Evolutionary conservation across 2,797 vertebrate species (phyloP).

Genomic region (Sardinella longiceps): DNA sequence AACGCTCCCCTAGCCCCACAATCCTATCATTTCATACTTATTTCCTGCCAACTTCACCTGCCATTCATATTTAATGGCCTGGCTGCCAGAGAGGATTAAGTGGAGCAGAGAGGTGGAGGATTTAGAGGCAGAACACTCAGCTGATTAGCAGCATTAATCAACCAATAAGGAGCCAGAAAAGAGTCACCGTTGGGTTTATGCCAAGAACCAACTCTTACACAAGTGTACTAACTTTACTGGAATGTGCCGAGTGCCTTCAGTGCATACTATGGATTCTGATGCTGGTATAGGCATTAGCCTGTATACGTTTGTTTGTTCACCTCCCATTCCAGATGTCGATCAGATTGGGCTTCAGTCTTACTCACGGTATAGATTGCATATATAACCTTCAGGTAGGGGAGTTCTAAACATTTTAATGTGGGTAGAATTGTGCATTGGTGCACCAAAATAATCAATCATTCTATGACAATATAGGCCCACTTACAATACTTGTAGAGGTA

Average conservation of each 20-base stretch:
- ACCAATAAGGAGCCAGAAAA: not conserved
- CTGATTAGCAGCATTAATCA: constrained; percentile 7
- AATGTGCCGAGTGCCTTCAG: too few species aligned
- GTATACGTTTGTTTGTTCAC: not conserved
- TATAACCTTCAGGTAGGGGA: too few species aligned
- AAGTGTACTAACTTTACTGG: not conserved
- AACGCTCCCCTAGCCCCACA: too few species aligned
- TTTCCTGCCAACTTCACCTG: not conserved
- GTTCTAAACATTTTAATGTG: not conserved
- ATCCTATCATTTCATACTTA: too few species aligned
- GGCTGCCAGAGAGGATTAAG: not conserved
- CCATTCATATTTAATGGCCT: not conserved
- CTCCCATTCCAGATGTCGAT: not conserved
- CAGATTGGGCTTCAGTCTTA: too few species aligned
- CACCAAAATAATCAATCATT: too few species aligned
- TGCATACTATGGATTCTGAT: too few species aligned
- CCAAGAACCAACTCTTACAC: not conserved
- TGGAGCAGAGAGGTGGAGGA: not conserved
- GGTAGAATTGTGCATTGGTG: not conserved
- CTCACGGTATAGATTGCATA: not conserved
- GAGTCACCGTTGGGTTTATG: not conserved
- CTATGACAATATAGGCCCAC: not conserved
- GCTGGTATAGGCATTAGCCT: not conserved
- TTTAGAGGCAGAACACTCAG: not conserved
- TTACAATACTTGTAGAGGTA: not conserved